Evolutionary conservation across 2,113 vertebrate species (phyloP).

Genomic region (Pterophyllum scalare): DNA sequence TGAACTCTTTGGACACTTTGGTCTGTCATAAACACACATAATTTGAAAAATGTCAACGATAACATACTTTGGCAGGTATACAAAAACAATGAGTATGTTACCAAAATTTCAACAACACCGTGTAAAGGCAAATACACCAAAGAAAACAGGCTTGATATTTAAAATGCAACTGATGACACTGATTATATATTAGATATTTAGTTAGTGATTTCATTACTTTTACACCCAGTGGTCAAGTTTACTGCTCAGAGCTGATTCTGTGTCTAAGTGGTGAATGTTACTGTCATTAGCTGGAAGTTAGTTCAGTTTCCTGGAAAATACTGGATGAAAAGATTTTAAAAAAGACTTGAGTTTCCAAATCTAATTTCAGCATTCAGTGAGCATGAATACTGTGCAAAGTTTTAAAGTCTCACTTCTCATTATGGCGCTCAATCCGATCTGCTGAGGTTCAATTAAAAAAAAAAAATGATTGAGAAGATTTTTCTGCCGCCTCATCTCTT

Average conservation of each 20-base stretch:
- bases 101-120: neutral
- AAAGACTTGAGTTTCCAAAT: neutral
- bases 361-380: slow-evolving; percentile 17
- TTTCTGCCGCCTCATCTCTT: neutral
- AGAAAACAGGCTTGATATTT: accelerated
- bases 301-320: neutral
- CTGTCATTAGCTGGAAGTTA: neutral
- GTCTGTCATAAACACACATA: neutral
- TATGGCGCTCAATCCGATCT: neutral
- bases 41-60: neutral
- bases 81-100: accelerated
- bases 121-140: neutral
- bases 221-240: neutral
- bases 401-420: neutral
- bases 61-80: neutral
- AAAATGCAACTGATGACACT: neutral
- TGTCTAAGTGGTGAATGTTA: neutral
- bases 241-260: neutral
- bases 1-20: neutral
- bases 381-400: slow-evolving; percentile 1
- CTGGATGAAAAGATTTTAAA: neutral
- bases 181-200: neutral
- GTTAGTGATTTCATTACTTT: neutral
- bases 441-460: neutral
- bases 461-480: neutral